Percentiles rank a stretch among this genome's conserved stretches.
These are phyloP conservation scores for Chelmon rostratus DNA, from an alignment of 2,797 vertebrate species.

Conservation along the genomic window DNA sequence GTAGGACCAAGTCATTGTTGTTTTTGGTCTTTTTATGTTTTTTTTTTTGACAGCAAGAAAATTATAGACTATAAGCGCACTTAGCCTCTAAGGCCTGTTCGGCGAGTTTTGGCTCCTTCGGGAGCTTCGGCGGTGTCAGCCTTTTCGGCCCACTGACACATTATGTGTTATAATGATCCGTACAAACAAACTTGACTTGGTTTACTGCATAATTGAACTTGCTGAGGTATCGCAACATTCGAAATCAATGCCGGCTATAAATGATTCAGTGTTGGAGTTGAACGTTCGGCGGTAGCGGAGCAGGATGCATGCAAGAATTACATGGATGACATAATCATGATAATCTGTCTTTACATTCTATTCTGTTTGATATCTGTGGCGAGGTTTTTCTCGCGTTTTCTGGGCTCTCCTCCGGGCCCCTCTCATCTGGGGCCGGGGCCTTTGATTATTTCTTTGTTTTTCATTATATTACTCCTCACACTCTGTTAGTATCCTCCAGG, in stretches of 20 bases:
- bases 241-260: conserved; percentile 54
- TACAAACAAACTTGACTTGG: conserved; percentile 19
- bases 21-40: background rate
- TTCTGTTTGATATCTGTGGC: conserved; percentile 65
- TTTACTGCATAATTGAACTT: conserved; percentile 47
- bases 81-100: background rate
- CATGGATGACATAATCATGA: conserved; percentile 64
- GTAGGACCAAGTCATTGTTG: background rate
- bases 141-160: conserved; percentile 13
- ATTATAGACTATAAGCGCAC: background rate
- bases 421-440: conserved; percentile 76
- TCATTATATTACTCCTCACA: conserved; percentile 78
- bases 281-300: conserved; percentile 10
- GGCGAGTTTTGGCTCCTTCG: background rate
- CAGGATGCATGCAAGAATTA: conserved; percentile 40
- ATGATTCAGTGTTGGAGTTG: conserved; percentile 45
- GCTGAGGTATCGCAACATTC: conserved; percentile 48
- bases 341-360: conserved; percentile 58
- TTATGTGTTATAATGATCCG: conserved; percentile 18
- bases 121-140: background rate
- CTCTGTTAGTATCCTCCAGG: conserved; percentile 88
- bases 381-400: conserved; percentile 47
- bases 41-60: background rate
- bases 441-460: conserved; percentile 80
- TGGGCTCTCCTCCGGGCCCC: conserved; percentile 81